Evolutionary conservation across 30 jellyfish, hydroid and myxozoan species (phyloP).

Genomic region (Haliclystus octoradiatus): DNA sequence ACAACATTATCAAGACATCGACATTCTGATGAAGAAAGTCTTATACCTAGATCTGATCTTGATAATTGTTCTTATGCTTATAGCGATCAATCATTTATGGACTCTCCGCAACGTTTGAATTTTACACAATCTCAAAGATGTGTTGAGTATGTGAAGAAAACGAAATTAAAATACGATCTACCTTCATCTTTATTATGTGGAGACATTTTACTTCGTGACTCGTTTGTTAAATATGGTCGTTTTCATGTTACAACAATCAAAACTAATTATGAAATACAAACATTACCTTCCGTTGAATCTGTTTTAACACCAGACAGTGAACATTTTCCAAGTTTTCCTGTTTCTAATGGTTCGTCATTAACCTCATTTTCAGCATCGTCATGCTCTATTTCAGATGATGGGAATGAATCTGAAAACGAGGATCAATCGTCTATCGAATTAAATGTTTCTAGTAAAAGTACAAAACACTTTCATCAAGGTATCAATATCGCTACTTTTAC

Average conservation of each 20-base stretch:
- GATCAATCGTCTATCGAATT: background rate
- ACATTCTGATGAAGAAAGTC: background rate
- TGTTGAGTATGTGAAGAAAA: too few relatives aligned
- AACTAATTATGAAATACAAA: background rate
- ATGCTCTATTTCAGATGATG: background rate
- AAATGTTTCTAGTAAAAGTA: background rate
- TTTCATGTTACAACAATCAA: background rate
- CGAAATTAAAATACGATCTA: background rate
- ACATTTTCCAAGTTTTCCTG: background rate
- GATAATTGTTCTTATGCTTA: background rate
- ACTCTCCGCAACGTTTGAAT: background rate
- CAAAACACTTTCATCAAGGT: background rate
- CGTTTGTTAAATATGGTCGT: background rate
- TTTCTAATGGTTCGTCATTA: background rate
- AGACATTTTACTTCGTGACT: background rate
- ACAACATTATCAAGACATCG: background rate
- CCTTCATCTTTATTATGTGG: background rate
- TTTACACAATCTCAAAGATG: background rate
- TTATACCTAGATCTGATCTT: background rate
- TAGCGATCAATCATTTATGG: background rate
- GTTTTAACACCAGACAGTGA: background rate
- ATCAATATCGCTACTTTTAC: background rate
- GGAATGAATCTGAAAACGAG: background rate
- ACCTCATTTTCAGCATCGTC: background rate
- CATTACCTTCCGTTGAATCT: background rate